phyloP scores from a whole-genome alignment of 2,113 vertebrate genomes.

The Galeopterus variegatus region DNA sequence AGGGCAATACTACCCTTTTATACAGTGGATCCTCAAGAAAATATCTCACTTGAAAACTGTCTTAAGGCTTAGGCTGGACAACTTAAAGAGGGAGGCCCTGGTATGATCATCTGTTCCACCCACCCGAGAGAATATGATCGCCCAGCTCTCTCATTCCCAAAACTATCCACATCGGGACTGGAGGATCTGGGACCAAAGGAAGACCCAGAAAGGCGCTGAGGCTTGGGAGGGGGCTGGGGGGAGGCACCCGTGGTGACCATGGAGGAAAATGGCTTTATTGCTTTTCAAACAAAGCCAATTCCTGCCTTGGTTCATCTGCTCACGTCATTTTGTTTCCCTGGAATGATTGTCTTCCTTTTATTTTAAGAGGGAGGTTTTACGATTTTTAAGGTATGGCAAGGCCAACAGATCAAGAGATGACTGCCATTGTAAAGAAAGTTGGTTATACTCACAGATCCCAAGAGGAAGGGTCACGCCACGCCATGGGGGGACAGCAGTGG shows the following conservation, averaged over 20 bases:
- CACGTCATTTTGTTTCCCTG: neutral
- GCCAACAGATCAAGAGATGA: neutral
- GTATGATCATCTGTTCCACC: neutral
- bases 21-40: no score
- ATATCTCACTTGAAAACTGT: neutral
- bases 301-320: neutral
- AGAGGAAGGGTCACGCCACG: neutral
- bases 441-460: neutral
- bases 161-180: neutral
- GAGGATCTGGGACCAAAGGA: neutral
- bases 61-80: neutral
- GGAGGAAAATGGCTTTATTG: neutral
- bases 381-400: neutral
- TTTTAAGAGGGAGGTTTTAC: neutral
- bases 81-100: neutral
- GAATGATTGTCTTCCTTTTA: neutral
- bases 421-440: neutral
- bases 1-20: neutral
- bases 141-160: neutral
- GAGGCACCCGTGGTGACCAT: neutral
- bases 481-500: neutral
- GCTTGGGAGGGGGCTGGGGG: neutral
- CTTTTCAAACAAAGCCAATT: neutral
- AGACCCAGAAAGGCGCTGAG: neutral
- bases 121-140: neutral